Percentiles rank a stretch among this genome's conserved stretches.
Conservation (phyloP, 2,113 vertebrate genomes). For the Todiramphus saurophagus region DNA sequence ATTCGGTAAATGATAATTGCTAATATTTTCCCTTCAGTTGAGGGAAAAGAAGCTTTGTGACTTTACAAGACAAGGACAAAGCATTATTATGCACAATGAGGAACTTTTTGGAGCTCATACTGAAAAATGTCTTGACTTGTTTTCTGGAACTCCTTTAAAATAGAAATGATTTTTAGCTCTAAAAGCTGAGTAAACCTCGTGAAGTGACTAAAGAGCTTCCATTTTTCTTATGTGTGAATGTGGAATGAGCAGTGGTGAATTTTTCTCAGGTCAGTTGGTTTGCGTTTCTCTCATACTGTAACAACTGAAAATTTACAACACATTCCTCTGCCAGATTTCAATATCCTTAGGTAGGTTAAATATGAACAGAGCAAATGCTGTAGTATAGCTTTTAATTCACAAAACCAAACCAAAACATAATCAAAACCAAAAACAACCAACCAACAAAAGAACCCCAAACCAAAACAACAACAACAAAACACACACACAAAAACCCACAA, state of each 20-base stretch:
- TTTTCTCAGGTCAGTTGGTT: background rate
- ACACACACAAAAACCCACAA: too few relatives aligned
- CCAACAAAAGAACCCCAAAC: too few relatives aligned
- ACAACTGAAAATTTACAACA: background rate
- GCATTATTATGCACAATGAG: background rate
- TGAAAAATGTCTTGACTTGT: background rate
- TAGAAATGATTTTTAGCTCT: background rate
- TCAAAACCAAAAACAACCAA: background rate
- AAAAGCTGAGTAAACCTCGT: background rate
- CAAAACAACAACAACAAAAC: too few relatives aligned
- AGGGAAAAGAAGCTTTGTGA: background rate
- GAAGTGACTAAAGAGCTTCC: background rate
- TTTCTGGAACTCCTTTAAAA: background rate
- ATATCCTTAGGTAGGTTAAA: background rate
- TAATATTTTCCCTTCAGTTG: background rate
- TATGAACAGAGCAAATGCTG: background rate
- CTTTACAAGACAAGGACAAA: background rate
- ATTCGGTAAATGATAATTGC: background rate
- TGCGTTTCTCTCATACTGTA: background rate
- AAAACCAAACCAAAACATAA: background rate
- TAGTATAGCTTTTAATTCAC: background rate
- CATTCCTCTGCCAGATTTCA: background rate
- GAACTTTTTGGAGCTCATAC: background rate
- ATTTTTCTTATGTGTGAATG: background rate
- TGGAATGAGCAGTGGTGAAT: background rate